Conservation (phyloP, 1,140 invertebrate species). For the Limonius californicus region DNA sequence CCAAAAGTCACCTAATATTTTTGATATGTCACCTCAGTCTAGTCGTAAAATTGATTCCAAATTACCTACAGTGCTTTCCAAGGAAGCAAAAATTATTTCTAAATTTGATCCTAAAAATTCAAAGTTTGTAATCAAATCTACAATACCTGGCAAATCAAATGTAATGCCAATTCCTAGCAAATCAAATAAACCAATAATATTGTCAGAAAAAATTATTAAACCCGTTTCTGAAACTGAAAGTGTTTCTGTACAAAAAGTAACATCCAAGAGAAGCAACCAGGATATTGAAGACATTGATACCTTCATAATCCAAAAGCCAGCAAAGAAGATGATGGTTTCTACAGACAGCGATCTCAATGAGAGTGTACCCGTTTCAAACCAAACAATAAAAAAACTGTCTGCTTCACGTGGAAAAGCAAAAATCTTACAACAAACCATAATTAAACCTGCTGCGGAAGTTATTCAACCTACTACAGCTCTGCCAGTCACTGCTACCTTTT, state of each 20-base stretch:
- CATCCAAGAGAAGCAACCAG: constrained; percentile 35
- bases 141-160: not conserved
- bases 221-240: constrained; percentile 20
- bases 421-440: constrained; percentile 46
- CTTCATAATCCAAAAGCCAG: constrained; percentile 43
- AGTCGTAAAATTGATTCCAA: not conserved
- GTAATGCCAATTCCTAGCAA: constrained; percentile 13
- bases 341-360: constrained; percentile 6
- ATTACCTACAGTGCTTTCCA: not conserved
- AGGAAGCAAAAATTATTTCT: constrained; percentile 19
- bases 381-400: constrained; percentile 19
- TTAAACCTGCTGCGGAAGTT: constrained; percentile 39
- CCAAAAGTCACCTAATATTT: not conserved
- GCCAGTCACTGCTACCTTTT: not conserved
- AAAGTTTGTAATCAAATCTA: not conserved
- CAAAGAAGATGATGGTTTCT: constrained; percentile 26
- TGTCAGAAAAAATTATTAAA: constrained; percentile 45
- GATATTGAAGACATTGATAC: constrained; percentile 44
- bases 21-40: not conserved
- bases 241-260: constrained; percentile 33
- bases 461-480: constrained; percentile 27
- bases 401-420: constrained; percentile 35
- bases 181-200: constrained; percentile 39
- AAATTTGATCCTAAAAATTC: not conserved
- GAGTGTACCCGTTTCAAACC: not conserved